Base-by-base conservation (phyloP, 2,888 invertebrate species). In the Dasysyrphus tricinctus region DNA sequence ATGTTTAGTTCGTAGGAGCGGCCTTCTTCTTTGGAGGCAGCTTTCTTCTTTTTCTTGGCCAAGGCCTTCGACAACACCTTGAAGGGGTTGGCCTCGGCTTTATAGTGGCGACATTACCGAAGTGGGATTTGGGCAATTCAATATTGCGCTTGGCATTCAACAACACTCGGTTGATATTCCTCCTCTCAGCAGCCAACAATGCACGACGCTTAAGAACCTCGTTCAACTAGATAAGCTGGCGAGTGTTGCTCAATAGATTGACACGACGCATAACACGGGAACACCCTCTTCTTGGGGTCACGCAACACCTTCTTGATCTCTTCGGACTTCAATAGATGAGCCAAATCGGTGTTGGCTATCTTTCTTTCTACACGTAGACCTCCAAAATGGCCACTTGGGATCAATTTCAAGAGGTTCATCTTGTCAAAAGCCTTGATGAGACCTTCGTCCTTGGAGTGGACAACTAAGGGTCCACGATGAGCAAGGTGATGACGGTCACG, bases 381-480 rank as follows among this genome's bases (percentile, higher is more conserved):
- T 59, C 99, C 99, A 75, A 99, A 97, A 92, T 99, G 99, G 90
- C 99, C 99, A 90, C 97, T 99, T 51, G 99, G 99, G 0, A 99
- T 99, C 90, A 99, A 93, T 93, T 98, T 98, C 92, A 99, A 93
- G 75, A 99, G 94, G 93, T 98, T 99, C 91, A 99, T 94, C 90
- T 97, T 96, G 91, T 97, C 95, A 39, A 99, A 99, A 59, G 99
- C 99, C 90, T 96, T 96, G 83, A 96, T 96, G 88, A 99, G 94
- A 89, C 99, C 98, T 94, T 97, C 96, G 92, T 99, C 99, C 93
- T 98, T 96, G 92, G 96, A 95, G 93, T 98, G 99, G 89, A 99
- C 95, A 91, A 99, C 96, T 90, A 99, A 94, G 37, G 99, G 99
- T 90, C 99, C 99, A 91, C 96, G 96, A 92, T 98, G 97, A 93